A percentile compares a stretch with the other conserved stretches of the same genome.
phyloP scores from a whole-genome alignment of 2,113 vertebrate genomes.

The Pogonocichla stellata region DNA sequence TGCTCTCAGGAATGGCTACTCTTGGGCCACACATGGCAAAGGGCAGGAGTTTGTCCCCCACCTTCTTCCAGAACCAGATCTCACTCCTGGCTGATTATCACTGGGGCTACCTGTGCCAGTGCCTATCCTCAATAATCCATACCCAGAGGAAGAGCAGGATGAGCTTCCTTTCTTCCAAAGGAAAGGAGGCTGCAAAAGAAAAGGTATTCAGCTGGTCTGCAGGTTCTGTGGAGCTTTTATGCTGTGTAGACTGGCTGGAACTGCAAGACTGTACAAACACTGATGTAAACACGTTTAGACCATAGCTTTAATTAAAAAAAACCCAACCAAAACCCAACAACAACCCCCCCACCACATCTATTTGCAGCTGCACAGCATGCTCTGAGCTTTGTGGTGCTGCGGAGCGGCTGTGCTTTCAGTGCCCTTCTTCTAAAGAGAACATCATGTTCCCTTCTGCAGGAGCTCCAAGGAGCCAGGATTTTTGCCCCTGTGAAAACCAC shows the following conservation, averaged over 20 bases:
- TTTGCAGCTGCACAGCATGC: conserved; percentile 3
- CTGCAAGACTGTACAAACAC: neutral
- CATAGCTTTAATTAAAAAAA: neutral
- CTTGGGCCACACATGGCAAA: rapidly evolving
- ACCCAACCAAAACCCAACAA: neutral
- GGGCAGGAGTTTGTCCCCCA: neutral
- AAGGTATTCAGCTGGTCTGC: neutral
- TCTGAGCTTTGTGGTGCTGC: neutral
- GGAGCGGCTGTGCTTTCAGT: conserved; percentile 10
- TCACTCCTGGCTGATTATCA: neutral
- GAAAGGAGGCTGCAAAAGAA: neutral
- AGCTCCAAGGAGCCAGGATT: neutral
- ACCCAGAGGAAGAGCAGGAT: neutral
- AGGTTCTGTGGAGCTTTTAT: neutral
- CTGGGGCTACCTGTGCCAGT: neutral
- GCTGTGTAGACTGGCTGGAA: neutral
- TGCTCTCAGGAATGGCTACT: neutral
- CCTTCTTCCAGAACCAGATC: neutral
- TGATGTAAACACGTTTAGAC: neutral
- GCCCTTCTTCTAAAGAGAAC: conserved; percentile 9
- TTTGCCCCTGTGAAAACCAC: conserved; percentile 21
- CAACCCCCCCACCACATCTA: neutral
- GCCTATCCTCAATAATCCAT: neutral
- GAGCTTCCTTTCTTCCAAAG: neutral
- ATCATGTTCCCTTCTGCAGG: neutral